Percentiles rank a stretch among this genome's conserved stretches.
Evolutionary conservation across 2,888 invertebrate species (phyloP).

Genomic region (Himalopsyche anomala): DNA sequence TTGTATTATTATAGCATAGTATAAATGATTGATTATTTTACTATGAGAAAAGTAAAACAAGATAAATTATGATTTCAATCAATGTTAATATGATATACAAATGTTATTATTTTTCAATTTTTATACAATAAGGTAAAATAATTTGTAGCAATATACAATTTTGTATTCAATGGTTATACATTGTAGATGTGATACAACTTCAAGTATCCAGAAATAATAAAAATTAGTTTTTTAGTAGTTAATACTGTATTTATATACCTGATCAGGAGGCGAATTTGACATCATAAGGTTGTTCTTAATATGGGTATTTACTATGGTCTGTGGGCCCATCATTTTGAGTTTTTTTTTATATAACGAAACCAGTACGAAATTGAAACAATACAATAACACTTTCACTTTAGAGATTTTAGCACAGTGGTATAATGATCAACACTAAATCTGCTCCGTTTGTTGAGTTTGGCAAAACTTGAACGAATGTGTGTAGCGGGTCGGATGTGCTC

Average conservation of each 20-base stretch:
- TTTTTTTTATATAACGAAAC: background rate
- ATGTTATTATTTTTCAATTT: too few relatives aligned
- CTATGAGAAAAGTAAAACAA: too few relatives aligned
- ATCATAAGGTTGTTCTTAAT: background rate
- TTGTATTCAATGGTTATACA: background rate
- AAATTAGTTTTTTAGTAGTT: background rate
- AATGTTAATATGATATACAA: too few relatives aligned
- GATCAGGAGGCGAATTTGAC: slow-evolving; percentile 58
- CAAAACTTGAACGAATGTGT: slow-evolving; percentile 23
- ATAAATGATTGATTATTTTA: too few relatives aligned
- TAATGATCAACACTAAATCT: background rate
- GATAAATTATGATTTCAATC: too few relatives aligned
- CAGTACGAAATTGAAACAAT: background rate
- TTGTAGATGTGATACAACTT: too few relatives aligned
- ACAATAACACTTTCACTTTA: background rate
- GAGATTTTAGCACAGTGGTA: background rate
- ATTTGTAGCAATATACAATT: background rate
- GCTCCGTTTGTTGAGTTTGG: slow-evolving; percentile 1
- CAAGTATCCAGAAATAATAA: background rate
- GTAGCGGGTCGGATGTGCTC: background rate
- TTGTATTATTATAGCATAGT: too few relatives aligned
- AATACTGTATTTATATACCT: slow-evolving; percentile 47
- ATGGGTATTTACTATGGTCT: slow-evolving; percentile 46
- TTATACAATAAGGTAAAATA: too few relatives aligned
- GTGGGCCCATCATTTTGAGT: slow-evolving; percentile 61